Conservation (phyloP, 2,888 invertebrate species). For the Gandaritis pyraliata region DNA sequence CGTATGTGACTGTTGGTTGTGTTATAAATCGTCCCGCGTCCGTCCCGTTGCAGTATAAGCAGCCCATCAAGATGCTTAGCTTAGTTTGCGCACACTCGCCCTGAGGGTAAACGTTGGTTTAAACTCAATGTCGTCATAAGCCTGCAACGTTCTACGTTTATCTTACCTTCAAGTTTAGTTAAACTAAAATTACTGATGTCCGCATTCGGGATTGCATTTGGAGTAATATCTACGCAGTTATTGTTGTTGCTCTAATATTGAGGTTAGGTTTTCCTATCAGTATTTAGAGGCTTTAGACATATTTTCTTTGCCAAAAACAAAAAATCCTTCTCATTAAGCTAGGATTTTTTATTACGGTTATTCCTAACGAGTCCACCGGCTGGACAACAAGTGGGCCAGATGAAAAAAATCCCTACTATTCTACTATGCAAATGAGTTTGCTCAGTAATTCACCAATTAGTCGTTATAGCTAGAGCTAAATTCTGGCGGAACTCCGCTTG, state of each 20-base stretch:
- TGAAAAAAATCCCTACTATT: too few species aligned
- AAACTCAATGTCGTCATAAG: slow-evolving; percentile 69
- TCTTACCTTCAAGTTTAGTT: slow-evolving; percentile 60
- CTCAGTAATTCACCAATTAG: too few species aligned
- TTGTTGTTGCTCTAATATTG: slow-evolving; percentile 22
- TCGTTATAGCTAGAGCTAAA: too few species aligned
- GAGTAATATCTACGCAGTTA: slow-evolving; percentile 36
- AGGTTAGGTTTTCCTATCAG: too few species aligned
- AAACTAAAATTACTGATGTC: slow-evolving; percentile 59
- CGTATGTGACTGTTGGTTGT: not conserved
- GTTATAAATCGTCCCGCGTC: not conserved
- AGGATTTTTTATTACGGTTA: too few species aligned
- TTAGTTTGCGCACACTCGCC: slow-evolving; percentile 51
- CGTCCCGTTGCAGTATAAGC: slow-evolving; percentile 15
- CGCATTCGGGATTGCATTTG: slow-evolving; percentile 41
- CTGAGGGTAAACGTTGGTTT: slow-evolving; percentile 60
- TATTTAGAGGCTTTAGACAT: too few species aligned
- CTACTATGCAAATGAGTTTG: too few species aligned
- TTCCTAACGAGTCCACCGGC: too few species aligned
- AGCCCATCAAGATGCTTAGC: slow-evolving; percentile 18
- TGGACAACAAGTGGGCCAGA: too few species aligned
- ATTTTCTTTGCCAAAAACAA: too few species aligned
- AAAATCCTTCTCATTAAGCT: too few species aligned
- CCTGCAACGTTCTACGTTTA: slow-evolving; percentile 63
- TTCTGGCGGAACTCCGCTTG: too few species aligned